Evolutionary conservation across 1,140 invertebrate species (phyloP).

Genomic region (Cydia strobilella): DNA sequence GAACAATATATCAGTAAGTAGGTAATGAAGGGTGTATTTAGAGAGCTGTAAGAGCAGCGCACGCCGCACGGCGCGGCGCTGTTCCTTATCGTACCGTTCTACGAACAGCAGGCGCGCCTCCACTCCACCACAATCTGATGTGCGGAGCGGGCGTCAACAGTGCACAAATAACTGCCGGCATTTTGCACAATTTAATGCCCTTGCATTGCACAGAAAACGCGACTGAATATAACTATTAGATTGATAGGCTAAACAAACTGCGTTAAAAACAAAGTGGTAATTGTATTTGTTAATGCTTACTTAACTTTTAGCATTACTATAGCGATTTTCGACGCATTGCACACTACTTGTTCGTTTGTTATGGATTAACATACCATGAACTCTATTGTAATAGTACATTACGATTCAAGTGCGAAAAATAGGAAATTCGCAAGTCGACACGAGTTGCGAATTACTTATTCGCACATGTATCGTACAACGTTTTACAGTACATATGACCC

Average conservation of each 20-base stretch:
- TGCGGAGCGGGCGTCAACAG: slow-evolving; percentile 7
- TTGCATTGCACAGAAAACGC: slow-evolving; percentile 3
- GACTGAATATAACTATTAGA: slow-evolving; percentile 22
- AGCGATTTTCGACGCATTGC: not conserved
- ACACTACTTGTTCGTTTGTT: not conserved
- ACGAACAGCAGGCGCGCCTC: slow-evolving; percentile 12
- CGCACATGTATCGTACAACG: no score
- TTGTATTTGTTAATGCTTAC: not conserved
- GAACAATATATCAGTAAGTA: not conserved
- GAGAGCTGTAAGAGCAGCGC: not conserved
- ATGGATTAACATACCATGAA: not conserved
- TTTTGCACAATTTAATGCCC: slow-evolving; percentile 26
- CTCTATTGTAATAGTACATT: no score
- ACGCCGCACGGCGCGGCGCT: not conserved
- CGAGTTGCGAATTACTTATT: no score
- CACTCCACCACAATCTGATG: slow-evolving; percentile 43
- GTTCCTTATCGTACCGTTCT: slow-evolving; percentile 39
- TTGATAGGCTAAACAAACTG: not conserved
- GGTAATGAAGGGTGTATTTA: not conserved
- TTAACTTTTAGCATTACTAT: not conserved
- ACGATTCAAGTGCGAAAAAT: no score
- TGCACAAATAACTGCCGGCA: slow-evolving; percentile 24
- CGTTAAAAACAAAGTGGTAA: not conserved
- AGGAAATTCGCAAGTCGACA: no score
- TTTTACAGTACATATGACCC: no score